These are phyloP conservation scores for Bombus confusus DNA, from an alignment of 1,140 invertebrate genomes.

Conservation along the genomic window DNA sequence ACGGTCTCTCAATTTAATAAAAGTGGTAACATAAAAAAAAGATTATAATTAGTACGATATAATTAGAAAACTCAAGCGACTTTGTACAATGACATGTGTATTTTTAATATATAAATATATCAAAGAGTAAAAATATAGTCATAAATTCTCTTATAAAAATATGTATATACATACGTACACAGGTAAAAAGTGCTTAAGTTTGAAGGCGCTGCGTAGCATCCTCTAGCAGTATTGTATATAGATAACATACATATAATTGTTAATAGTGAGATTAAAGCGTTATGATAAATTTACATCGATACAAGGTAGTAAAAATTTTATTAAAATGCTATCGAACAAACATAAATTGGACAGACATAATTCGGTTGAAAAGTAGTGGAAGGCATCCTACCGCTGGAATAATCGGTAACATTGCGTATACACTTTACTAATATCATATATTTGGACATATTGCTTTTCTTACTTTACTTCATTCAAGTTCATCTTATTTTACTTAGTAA, in stretches of 20 bases:
- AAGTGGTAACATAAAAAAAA: too few relatives aligned
- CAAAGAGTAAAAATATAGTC: neutral
- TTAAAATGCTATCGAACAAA: neutral
- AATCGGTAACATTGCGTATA: slow-evolving; percentile 71
- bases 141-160: too few relatives aligned
- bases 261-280: neutral
- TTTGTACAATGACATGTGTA: neutral
- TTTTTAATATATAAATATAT: neutral
- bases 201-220: neutral
- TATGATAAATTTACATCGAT: slow-evolving; percentile 43
- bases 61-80: neutral
- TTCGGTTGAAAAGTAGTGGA: neutral
- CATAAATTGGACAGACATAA: neutral
- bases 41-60: neutral
- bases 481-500: slow-evolving; percentile 81
- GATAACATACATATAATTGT: neutral
- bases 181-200: neutral
- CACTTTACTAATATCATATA: neutral
- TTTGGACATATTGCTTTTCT: too few relatives aligned
- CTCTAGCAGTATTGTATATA: neutral
- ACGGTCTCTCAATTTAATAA: neutral
- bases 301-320: neutral
- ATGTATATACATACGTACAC: neutral
- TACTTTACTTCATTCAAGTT: neutral
- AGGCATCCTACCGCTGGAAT: slow-evolving; percentile 73